Base-by-base conservation (phyloP, 2,113 vertebrate genomes). In the Trichomycterus rosablanca region DNA sequence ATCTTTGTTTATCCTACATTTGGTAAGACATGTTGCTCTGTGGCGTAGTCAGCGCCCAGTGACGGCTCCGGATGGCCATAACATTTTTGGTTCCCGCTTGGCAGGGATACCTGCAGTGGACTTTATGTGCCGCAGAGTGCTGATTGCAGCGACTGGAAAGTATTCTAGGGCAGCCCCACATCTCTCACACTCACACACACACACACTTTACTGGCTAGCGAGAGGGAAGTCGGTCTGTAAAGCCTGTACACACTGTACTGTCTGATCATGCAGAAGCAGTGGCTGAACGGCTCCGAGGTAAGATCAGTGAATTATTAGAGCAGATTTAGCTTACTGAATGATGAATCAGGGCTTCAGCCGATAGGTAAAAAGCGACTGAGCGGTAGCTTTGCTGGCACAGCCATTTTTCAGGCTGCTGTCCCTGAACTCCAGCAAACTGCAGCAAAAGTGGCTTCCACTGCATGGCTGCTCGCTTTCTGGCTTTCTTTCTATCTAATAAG, bases 131-230 rank as follows among this genome's bases (percentile, higher is more conserved):
- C 78, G 82, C 84, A 87, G 70, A 77, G 78, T 75, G 75, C 74
- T 76, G 59, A 57, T 77, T 84, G 81, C 85, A 83, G 81, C 52
- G 68, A 72, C 75, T 78, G 80, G 82, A 81, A 85, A 84, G 79
- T 71, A 76, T 81, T 84, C 81, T 78, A 73, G 73, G 76, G 81
- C 81, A 80, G 81, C 75, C 67, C 82, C 80, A 81, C 73, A 82
- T 77, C 75, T 65, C 64, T 67, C 54, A 63, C 18, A 52, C 54
- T 52, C 45, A 32, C 19, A 63, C 52, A 51, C 57, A 65, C 50
- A 70, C 61, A 65, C 63, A 34, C 59, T 63, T 58, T 40, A 49
- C 59, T 55, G 49, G 65, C 39, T 62, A 55, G 63, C 49, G 69
- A 59, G 54, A 72, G 54, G 42, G 65, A 32, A 70, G 59, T 46